Evolutionary conservation across 2,797 vertebrate genomes (phyloP), one percentile per base, ranked within the genome.

Genomic region (Phataginus tricuspis): DNA sequence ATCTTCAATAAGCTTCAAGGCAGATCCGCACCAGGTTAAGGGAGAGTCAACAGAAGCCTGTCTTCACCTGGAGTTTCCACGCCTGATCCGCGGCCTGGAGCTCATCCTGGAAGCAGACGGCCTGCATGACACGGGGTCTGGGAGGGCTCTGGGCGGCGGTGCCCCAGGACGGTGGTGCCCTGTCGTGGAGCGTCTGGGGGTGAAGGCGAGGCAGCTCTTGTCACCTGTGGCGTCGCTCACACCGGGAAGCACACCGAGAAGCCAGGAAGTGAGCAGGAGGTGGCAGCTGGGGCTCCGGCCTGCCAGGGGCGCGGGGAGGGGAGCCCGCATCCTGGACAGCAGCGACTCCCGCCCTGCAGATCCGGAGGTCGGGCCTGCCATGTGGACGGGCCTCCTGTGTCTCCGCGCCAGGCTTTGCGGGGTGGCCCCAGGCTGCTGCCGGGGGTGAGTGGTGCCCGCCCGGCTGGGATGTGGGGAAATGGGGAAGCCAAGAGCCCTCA

Each of bases 11-110:
- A 21, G 13, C 83, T 87, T 92, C 69, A 4, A 55, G 53, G 63
- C 53, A 4, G 94, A 27, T 88, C 75, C 82, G 95, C 89, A 82
- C 68, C 94, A 92, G 97, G 97, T 95, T 96, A 93, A 94, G 97
- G 79, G 87, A 97, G 18, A 97, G 97, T 96, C 96, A 93, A 83
- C 84, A 87, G 66, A 57, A 90, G 96, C 25, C 93, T 37, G 18
- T 92, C 78, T 96, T 94, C 96, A 95, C 95, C 72, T 90, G 92
- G 89, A 96, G 89, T 97, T 96, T 95, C 39, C 69, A 25, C 97
- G 97, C 96, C 96, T 95, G 91, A 89, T 95, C 94, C 77, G 89
- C 89, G 71, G 95, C 29, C 14, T 2, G 19, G 25, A 75, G 18
- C 49, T 31, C n/a, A 11, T 68, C 51, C 63, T 34, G 89, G 25